A percentile compares a stretch with the other conserved stretches of the same genome.
Conservation (phyloP, 2,797 vertebrate genomes). For the Apogon hyalosoma region DNA sequence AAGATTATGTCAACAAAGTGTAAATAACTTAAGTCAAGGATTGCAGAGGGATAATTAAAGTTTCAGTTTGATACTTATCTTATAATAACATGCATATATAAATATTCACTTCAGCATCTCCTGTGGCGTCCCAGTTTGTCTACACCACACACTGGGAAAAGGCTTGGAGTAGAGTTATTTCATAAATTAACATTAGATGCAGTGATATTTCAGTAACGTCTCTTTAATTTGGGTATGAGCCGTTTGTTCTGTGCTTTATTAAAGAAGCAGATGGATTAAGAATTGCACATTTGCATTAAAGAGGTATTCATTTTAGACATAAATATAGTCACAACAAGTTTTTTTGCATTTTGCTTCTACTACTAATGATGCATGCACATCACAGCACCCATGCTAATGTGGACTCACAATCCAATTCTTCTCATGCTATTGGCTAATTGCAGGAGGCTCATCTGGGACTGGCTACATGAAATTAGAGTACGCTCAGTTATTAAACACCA, state of each 20-base stretch:
- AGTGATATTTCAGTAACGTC: no score
- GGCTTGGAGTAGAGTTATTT: neutral
- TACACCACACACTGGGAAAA: no score
- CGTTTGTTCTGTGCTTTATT: neutral
- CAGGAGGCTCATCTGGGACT: conserved; percentile 16
- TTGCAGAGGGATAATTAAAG: conserved; percentile 22
- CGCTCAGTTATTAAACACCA: conserved; percentile 20
- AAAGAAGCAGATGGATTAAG: neutral
- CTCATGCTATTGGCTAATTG: conserved; percentile 25
- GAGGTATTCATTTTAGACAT: neutral
- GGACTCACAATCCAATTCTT: conserved; percentile 20
- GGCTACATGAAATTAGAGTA: conserved; percentile 25
- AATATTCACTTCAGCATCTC: conserved; percentile 23
- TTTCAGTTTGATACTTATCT: conserved; percentile 18
- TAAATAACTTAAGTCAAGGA: conserved; percentile 16
- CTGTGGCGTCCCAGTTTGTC: neutral
- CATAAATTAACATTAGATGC: neutral
- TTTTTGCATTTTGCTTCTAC: conserved; percentile 3
- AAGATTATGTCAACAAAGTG: conserved; percentile 27
- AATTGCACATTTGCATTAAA: neutral
- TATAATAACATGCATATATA: conserved; percentile 24
- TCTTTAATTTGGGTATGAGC: neutral
- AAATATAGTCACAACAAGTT: neutral
- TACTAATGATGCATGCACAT: conserved; percentile 4
- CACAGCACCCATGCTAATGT: conserved; percentile 23